These are phyloP conservation scores for Drosophila cognata DNA, from an alignment of 2,888 invertebrate genomes.

Conservation along the genomic window DNA sequence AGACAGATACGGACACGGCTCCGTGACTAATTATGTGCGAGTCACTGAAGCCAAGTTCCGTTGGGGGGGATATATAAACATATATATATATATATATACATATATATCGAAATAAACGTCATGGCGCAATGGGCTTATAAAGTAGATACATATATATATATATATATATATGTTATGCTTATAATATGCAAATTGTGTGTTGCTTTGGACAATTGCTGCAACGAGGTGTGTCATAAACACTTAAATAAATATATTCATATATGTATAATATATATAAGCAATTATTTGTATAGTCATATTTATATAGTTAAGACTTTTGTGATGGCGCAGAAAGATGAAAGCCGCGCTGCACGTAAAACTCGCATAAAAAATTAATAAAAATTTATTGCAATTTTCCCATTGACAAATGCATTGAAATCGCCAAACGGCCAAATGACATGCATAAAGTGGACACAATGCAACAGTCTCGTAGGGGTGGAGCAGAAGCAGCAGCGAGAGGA, in stretches of 20 bases:
- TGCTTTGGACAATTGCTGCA: slow-evolving; percentile 31
- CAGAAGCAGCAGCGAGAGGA: not conserved
- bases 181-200: slow-evolving; percentile 55
- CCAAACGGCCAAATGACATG: slow-evolving; percentile 55
- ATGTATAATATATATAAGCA: not conserved
- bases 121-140: slow-evolving; percentile 58
- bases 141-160: slow-evolving; percentile 23
- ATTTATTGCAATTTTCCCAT: slow-evolving; percentile 39
- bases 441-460: slow-evolving; percentile 52
- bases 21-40: slow-evolving; percentile 61
- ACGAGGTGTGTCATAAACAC: slow-evolving; percentile 46
- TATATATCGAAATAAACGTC: slow-evolving; percentile 49
- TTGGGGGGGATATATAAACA: slow-evolving; percentile 36
- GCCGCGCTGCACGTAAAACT: slow-evolving; percentile 48
- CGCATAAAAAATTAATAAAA: slow-evolving; percentile 61
- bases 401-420: slow-evolving; percentile 48
- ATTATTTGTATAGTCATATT: slow-evolving; percentile 6
- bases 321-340: slow-evolving; percentile 49
- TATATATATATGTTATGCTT: slow-evolving; percentile 21
- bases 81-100: slow-evolving; percentile 8
- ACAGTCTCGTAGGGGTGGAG: slow-evolving; percentile 1
- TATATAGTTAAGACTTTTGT: slow-evolving; percentile 11
- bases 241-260: slow-evolving; percentile 22
- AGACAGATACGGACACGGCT: slow-evolving; percentile 41
- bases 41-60: slow-evolving; percentile 65